phyloP scores from a whole-genome alignment of 2,113 vertebrate species.

The Stictonetta naevosa region DNA sequence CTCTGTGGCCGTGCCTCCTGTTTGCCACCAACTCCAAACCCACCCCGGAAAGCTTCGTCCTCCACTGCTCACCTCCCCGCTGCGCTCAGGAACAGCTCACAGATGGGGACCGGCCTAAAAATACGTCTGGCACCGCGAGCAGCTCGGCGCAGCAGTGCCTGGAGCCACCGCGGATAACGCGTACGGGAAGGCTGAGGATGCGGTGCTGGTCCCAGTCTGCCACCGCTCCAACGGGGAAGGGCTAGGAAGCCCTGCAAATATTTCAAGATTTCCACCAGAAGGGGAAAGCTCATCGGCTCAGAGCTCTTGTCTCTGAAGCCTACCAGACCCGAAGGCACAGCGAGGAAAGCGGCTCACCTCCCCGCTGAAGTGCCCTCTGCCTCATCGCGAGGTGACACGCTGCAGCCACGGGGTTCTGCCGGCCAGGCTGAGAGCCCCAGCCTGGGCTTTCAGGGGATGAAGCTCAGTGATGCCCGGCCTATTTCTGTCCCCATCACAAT shows the following conservation, averaged over 20 bases:
- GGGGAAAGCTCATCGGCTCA: not conserved
- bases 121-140: not conserved
- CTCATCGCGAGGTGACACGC: not conserved
- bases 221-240: not conserved
- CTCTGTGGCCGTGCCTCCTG: fast-evolving
- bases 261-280: not conserved
- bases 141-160: fast-evolving
- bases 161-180: fast-evolving
- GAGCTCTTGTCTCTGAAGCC: not conserved
- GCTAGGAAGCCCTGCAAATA: not conserved
- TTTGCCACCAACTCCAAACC: not conserved
- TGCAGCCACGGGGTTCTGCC: not conserved
- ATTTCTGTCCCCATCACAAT: not conserved
- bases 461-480: not conserved
- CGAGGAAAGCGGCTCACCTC: not conserved
- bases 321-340: not conserved
- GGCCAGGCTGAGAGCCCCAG: not conserved
- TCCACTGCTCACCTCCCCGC: not conserved
- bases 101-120: not conserved
- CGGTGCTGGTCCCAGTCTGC: not conserved
- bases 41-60: not conserved
- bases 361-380: not conserved
- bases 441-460: not conserved
- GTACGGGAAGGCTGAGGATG: not conserved
- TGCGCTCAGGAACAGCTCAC: not conserved